Evolutionary conservation across 2,113 vertebrate genomes (phyloP).

Genomic region (Cyprinus carpio): DNA sequence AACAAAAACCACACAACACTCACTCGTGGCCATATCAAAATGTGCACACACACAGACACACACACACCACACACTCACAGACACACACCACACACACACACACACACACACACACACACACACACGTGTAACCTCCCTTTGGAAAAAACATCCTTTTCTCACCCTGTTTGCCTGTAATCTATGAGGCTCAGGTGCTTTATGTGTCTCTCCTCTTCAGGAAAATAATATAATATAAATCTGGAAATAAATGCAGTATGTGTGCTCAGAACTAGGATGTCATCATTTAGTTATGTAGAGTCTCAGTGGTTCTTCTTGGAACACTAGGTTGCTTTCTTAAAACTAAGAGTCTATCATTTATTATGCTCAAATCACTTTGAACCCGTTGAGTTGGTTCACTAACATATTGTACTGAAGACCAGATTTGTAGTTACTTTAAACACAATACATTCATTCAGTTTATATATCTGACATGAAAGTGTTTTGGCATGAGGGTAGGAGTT

Average conservation of each 20-base stretch:
- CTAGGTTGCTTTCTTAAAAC: not conserved
- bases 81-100: too few relatives aligned
- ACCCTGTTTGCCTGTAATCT: too few relatives aligned
- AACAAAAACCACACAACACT: too few relatives aligned
- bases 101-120: not conserved
- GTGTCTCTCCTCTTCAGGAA: too few relatives aligned
- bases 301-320: not conserved
- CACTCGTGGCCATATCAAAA: too few relatives aligned
- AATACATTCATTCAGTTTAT: not conserved
- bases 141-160: slow-evolving; percentile 13
- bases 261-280: slow-evolving; percentile 4
- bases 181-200: too few relatives aligned
- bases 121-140: not conserved
- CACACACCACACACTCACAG: too few relatives aligned
- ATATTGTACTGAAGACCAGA: not conserved
- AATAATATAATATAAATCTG: too few relatives aligned
- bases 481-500: too few relatives aligned
- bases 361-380: too few relatives aligned
- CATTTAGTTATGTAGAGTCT: slow-evolving; percentile 7
- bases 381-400: not conserved
- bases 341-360: not conserved
- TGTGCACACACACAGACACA: too few relatives aligned
- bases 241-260: not conserved
- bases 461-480: not conserved
- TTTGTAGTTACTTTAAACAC: not conserved